Evolutionary conservation across 2,113 vertebrate species (phyloP), one percentile per base, ranked within the genome.

Genomic region (Otus sunia): DNA sequence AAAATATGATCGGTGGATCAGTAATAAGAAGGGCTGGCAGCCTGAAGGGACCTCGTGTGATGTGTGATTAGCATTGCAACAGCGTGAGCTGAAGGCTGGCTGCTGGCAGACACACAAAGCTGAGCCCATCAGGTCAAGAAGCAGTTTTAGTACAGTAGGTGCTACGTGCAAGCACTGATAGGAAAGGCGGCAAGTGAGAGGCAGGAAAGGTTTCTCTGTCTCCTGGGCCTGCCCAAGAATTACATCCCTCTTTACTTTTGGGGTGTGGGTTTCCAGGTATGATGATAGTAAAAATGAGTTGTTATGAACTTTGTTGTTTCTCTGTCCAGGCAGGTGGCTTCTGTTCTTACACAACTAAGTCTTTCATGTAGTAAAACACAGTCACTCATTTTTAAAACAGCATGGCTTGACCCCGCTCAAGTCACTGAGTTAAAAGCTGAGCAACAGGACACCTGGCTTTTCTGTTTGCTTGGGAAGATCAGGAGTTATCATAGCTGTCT

Each of bases 1-100:
- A 64, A 39, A 66, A n/a, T 36, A 4, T 0, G 45, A 10, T 39
- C 0, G 2, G 63, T 39, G 32, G 26, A 53, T 30, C 1, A 7
- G 37, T 12, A 20, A 6, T 20, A 10, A 59, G 45, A 52, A 64
- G 52, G 75, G 12, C 39, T 80, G 36, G 20, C 11, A n/a, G 39
- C 47, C 75, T 43, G 32, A 29, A 49, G 59, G 58, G 36, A 25
- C 59, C 25, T 72, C 15, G 5, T 39, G 41, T 34, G 7, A 5
- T 19, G 37, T 10, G 27, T 53, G 37, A 36, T 45, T 15, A 45
- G 19, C 29, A 25, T 60, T 12, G 75, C 21, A 43, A 7, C 41
- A 47, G 37, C 32, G 34, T 0, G 2, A 69, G 19, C 43, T 41
- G 56, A 9, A 8, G 22, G 29, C 22, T 53, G 62, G 29, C 21